A percentile compares a stretch with the other conserved stretches of the same genome.
phyloP scores from a whole-genome alignment of 1,140 invertebrate species.

The Anastrepha obliqua region DNA sequence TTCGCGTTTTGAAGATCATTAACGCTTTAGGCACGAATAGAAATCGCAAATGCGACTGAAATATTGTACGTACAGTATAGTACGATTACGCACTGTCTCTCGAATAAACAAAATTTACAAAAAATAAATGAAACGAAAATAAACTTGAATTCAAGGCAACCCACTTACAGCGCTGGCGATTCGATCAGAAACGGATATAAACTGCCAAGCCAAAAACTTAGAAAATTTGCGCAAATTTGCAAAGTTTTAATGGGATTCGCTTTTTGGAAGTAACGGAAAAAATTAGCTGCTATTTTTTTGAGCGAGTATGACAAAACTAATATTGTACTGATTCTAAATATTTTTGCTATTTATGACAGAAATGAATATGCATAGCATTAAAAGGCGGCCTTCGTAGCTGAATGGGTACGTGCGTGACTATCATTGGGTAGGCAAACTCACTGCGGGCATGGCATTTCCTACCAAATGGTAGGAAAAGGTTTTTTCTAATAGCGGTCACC shows the following conservation, averaged over 20 bases:
- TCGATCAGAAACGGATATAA: conserved; percentile 46
- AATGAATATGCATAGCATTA: no score
- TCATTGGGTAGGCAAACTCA: no score
- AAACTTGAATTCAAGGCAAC: conserved; percentile 51
- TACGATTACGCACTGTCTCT: conserved; percentile 43
- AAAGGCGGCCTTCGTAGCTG: no score
- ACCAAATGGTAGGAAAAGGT: no score
- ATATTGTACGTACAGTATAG: neutral
- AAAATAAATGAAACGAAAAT: conserved; percentile 26
- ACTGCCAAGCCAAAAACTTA: conserved; percentile 22
- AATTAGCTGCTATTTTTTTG: neutral
- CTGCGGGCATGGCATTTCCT: no score
- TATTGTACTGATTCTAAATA: no score
- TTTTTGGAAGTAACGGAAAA: neutral
- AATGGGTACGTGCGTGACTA: no score
- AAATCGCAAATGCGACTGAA: neutral
- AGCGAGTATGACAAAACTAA: no score
- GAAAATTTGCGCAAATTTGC: neutral
- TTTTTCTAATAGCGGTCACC: no score
- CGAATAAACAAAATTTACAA: neutral
- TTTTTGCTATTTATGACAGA: no score
- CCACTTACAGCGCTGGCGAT: conserved; percentile 17
- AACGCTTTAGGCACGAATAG: conserved; percentile 31
- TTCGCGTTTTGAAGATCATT: conserved; percentile 46
- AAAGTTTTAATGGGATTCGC: no score